Conservation (phyloP, 2,113 vertebrate species). For the Prinia subflava region DNA sequence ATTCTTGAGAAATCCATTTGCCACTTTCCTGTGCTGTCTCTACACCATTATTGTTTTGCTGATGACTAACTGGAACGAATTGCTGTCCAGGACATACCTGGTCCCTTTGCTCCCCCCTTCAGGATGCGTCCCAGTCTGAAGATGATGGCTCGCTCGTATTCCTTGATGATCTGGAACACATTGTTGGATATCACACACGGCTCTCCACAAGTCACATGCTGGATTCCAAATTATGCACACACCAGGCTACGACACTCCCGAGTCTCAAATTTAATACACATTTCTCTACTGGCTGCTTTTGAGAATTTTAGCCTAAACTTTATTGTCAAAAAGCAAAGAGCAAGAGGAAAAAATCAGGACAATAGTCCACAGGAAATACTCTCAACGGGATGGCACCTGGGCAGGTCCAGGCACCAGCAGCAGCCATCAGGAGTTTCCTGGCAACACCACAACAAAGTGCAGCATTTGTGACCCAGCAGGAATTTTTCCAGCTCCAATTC, state of each 20-base stretch:
- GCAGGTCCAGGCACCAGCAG: background rate
- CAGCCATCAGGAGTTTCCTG: background rate
- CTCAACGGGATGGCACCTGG: background rate
- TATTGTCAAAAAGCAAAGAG: background rate
- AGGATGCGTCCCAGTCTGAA: constrained; percentile 92
- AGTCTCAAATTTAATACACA: background rate
- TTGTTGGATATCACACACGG: background rate
- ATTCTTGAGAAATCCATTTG: background rate
- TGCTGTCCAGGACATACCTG: constrained; percentile 75
- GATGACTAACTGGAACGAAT: background rate
- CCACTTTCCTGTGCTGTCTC: background rate
- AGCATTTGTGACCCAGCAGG: background rate
- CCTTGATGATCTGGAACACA: constrained; percentile 86
- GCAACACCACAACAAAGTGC: background rate
- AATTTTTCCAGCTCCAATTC: background rate
- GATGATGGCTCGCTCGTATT: constrained; percentile 94
- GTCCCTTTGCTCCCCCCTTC: constrained; percentile 90
- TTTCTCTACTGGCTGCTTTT: background rate
- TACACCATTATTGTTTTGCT: background rate
- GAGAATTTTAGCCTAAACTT: background rate
- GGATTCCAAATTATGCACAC: background rate
- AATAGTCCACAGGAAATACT: background rate
- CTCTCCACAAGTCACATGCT: background rate
- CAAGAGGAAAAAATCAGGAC: background rate
- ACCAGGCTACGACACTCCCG: background rate